These are phyloP conservation scores for Oreonectes daqikongensis DNA, from an alignment of 2,797 vertebrate species.

Conservation along the genomic window DNA sequence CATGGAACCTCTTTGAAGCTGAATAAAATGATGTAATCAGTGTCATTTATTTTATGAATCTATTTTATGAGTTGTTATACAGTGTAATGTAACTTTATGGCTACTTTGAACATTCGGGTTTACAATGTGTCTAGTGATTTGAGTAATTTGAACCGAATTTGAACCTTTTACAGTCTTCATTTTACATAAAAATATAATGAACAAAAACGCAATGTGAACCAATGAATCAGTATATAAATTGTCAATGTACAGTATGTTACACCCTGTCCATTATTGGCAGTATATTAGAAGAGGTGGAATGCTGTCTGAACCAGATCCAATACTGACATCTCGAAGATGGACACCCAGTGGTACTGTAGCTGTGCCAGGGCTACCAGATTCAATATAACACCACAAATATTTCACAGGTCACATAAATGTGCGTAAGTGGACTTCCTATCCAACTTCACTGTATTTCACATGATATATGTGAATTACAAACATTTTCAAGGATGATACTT, in stretches of 20 bases:
- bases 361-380: conserved; percentile 50
- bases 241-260: background rate
- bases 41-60: background rate
- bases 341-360: conserved; percentile 22
- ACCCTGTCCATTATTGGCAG: conserved; percentile 1
- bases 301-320: conserved; percentile 51
- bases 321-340: conserved; percentile 35
- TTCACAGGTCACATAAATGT: conserved; percentile 69
- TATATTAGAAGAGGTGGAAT: background rate
- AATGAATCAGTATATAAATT: background rate
- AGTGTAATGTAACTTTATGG: too few relatives aligned
- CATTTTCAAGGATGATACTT: background rate
- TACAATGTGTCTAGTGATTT: too few relatives aligned
- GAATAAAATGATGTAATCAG: background rate
- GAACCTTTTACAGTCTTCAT: background rate
- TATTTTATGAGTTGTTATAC: background rate
- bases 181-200: background rate
- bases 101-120: too few relatives aligned
- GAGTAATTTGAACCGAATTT: too few relatives aligned
- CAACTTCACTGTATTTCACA: conserved; percentile 37
- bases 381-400: conserved; percentile 59
- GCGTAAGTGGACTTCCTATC: conserved; percentile 63
- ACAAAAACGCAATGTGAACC: background rate
- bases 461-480: conserved; percentile 39
- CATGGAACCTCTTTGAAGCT: too few relatives aligned